Percentiles rank a stretch among this genome's conserved stretches.
Conservation (phyloP, 2,113 vertebrate genomes). For the Asarcornis scutulata region DNA sequence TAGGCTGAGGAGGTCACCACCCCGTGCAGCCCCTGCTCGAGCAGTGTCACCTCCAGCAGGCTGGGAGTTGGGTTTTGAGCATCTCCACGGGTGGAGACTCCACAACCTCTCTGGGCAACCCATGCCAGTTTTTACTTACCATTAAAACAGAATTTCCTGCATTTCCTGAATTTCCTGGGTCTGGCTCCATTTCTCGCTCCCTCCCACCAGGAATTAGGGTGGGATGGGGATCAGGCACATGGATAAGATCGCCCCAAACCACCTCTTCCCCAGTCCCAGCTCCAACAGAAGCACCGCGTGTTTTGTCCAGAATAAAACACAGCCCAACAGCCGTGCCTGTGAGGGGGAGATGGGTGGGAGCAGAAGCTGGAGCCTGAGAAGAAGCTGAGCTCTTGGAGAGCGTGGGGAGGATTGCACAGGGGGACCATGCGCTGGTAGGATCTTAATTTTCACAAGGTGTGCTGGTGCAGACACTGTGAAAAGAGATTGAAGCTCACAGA, state of each 20-base stretch:
- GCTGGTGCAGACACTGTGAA: too few species aligned
- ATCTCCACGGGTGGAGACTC: not conserved
- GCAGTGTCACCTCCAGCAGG: not conserved
- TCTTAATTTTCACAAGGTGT: too few species aligned
- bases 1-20: not conserved
- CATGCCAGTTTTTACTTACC: not conserved
- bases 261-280: not conserved
- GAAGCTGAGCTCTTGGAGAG: not conserved
- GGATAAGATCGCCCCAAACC: not conserved
- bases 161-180: not conserved
- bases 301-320: not conserved
- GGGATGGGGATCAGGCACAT: not conserved
- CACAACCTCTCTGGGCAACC: not conserved
- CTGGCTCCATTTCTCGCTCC: not conserved
- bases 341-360: not conserved
- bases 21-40: not conserved
- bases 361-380: not conserved
- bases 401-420: too few species aligned
- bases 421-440: too few species aligned
- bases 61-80: not conserved
- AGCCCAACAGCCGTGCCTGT: not conserved
- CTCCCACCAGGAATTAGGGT: not conserved
- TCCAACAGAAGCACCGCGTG: not conserved
- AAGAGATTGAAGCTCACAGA: not conserved
- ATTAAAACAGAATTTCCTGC: not conserved